A percentile compares a stretch with the other conserved stretches of the same genome.
phyloP scores from a whole-genome alignment of 1,140 invertebrate species.

The Drosophila suzukii region DNA sequence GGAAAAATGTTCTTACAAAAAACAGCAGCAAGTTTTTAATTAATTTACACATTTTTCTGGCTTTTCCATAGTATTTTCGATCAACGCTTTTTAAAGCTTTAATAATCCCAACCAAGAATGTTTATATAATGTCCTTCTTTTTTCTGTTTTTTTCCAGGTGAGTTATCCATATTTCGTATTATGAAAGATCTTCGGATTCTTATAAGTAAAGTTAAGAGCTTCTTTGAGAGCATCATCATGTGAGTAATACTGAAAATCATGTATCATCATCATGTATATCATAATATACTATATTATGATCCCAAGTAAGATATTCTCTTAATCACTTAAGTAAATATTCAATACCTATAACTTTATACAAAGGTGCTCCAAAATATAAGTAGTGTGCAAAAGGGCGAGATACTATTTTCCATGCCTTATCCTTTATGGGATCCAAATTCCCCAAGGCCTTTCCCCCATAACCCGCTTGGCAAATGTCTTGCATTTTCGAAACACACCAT shows the following conservation, averaged over 20 bases:
- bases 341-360: neutral
- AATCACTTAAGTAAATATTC: neutral
- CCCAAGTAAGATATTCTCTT: no score
- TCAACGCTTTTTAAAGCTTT: neutral
- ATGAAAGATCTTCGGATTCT: neutral
- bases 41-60: no score
- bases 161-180: constrained; percentile 31
- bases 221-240: neutral
- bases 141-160: constrained; percentile 52
- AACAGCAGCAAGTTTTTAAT: constrained; percentile 61
- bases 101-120: neutral
- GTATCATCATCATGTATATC: no score
- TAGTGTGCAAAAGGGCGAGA: neutral
- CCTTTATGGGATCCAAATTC: neutral
- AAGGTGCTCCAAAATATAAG: neutral
- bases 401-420: neutral
- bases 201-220: no score
- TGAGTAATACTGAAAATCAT: no score
- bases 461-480: neutral
- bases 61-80: no score
- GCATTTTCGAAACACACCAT: constrained; percentile 16
- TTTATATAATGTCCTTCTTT: constrained; percentile 54
- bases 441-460: neutral
- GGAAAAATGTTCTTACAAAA: constrained; percentile 25
- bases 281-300: no score